Evolutionary conservation across 2,888 invertebrate species (phyloP).

Genomic region (Caenorhabditis sp.): DNA sequence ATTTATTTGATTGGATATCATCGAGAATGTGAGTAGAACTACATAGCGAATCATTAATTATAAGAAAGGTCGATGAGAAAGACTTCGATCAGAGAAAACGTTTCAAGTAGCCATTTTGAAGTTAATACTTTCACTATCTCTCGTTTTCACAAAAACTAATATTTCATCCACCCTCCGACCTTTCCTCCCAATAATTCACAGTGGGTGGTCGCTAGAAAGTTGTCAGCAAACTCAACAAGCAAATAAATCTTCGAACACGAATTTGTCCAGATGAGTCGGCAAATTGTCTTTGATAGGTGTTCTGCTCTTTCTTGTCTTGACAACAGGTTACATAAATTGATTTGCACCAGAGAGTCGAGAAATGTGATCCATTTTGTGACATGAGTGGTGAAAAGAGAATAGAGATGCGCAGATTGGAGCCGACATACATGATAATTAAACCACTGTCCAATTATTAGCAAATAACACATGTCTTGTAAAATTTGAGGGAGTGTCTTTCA

Average conservation of each 20-base stretch:
- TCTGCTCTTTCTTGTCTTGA: not conserved
- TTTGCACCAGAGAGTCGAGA: not conserved
- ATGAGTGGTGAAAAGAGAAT: not conserved
- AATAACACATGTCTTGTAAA: not conserved
- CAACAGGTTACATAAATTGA: not conserved
- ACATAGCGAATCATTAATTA: not conserved
- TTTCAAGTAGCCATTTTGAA: too few species aligned
- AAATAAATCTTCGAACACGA: not conserved
- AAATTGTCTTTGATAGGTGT: not conserved
- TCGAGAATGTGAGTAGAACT: not conserved
- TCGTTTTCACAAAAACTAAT: not conserved
- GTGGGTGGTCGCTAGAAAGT: not conserved
- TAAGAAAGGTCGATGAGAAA: too few species aligned
- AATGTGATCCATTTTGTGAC: not conserved
- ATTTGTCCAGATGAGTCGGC: not conserved
- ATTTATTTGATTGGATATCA: not conserved
- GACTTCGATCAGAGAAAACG: too few species aligned
- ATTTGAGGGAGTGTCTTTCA: not conserved
- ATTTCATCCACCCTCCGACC: too few species aligned
- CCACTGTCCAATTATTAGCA: not conserved
- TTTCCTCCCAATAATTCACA: not conserved
- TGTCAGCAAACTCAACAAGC: not conserved
- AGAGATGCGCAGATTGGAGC: conserved; percentile 4
- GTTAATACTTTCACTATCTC: not conserved
- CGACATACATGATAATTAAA: not conserved